Percentiles rank a stretch among this genome's conserved stretches.
These are phyloP conservation scores for Spodoptera littoralis DNA, from an alignment of 2,888 invertebrate genomes.

Conservation along the genomic window DNA sequence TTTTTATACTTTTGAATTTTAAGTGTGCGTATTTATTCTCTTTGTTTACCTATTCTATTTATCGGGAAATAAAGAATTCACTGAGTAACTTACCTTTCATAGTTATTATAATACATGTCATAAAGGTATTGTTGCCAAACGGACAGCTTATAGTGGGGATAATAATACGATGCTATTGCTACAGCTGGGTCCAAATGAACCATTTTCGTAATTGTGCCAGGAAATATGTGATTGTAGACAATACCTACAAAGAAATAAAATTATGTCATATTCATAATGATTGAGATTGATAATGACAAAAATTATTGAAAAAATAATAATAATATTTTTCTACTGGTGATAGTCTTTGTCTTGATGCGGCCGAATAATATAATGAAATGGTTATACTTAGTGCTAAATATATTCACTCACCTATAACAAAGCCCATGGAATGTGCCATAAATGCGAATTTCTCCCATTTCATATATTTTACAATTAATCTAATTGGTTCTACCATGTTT, in stretches of 20 bases:
- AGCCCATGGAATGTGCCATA: conserved; percentile 71
- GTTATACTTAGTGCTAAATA: not conserved
- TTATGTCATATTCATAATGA: not conserved
- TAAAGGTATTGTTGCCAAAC: conserved; percentile 64
- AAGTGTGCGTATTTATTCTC: no score
- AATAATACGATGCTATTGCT: conserved; percentile 62
- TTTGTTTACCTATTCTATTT: no score
- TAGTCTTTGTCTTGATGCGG: no score
- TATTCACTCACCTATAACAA: conserved; percentile 59
- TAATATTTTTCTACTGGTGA: no score
- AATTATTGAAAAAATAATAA: no score
- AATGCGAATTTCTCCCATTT: conserved; percentile 66
- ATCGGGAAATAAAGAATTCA: not conserved
- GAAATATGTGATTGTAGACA: conserved; percentile 79
- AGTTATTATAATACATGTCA: conserved; percentile 69
- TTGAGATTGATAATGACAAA: no score
- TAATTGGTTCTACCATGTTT: conserved; percentile 51
- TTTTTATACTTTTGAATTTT: no score
- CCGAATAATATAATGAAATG: no score
- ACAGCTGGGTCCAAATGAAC: conserved; percentile 71
- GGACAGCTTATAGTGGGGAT: conserved; percentile 45
- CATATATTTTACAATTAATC: conserved; percentile 63
- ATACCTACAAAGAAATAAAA: conserved; percentile 64
- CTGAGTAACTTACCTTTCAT: conserved; percentile 60
- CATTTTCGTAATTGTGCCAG: conserved; percentile 82